phyloP scores from a whole-genome alignment of 2,888 invertebrate species.

The Drosophila paramelanica region DNA sequence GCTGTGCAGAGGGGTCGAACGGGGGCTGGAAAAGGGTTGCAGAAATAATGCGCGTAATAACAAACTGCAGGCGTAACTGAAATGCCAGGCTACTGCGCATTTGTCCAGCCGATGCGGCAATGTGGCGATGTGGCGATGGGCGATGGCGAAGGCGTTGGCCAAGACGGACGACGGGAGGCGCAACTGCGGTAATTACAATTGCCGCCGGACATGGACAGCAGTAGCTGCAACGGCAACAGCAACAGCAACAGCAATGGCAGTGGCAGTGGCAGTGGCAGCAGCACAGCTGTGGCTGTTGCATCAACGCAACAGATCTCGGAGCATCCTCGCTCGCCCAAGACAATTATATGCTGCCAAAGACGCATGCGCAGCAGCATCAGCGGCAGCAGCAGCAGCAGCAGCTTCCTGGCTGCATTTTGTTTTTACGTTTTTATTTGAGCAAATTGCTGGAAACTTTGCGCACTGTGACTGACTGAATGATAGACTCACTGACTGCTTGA shows the following conservation, averaged over 20 bases:
- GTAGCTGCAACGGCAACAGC: slow-evolving; percentile 41
- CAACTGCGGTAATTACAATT: slow-evolving; percentile 82
- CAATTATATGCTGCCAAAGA: slow-evolving; percentile 81
- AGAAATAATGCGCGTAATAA: slow-evolving; percentile 77
- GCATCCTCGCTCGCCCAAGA: slow-evolving; percentile 70
- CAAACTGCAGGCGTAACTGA: slow-evolving; percentile 80
- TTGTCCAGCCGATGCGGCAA: slow-evolving; percentile 58
- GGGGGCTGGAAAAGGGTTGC: slow-evolving; percentile 59
- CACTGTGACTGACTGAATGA: slow-evolving; percentile 77
- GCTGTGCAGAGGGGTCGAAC: slow-evolving; percentile 15
- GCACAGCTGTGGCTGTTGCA: slow-evolving; percentile 60
- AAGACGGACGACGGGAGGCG: slow-evolving; percentile 78
- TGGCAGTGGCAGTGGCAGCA: slow-evolving; percentile 33
- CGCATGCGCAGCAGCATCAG: slow-evolving; percentile 64
- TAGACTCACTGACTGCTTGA: slow-evolving; percentile 75
- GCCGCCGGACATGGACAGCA: slow-evolving; percentile 81
- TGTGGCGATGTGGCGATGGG: slow-evolving; percentile 26
- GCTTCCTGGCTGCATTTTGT: slow-evolving; percentile 68
- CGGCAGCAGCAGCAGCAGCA: slow-evolving; percentile 13
- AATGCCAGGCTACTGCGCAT: slow-evolving; percentile 80
- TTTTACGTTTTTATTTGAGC: slow-evolving; percentile 81
- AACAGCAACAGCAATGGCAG: slow-evolving; percentile 19
- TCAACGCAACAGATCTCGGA: slow-evolving; percentile 57
- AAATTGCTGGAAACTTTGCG: slow-evolving; percentile 80
- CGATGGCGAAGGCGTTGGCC: slow-evolving; percentile 74